Percentiles rank a stretch among this genome's conserved stretches.
Evolutionary conservation across 2,888 invertebrate genomes (phyloP).

Genomic region (Orthosia incerta): DNA sequence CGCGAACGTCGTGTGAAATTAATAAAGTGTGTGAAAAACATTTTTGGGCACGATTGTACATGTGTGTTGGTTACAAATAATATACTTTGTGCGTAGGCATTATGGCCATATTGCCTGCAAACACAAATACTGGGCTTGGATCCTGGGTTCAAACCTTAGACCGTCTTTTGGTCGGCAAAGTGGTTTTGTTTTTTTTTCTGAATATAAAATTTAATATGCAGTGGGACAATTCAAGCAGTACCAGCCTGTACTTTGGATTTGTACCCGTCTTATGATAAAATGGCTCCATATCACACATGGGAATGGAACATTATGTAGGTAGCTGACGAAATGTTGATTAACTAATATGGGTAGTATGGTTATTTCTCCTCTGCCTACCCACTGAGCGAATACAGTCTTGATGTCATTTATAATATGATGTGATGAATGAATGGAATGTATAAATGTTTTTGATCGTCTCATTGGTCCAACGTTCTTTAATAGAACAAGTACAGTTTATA

Average conservation of each 20-base stretch:
- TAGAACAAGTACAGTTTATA: conserved; percentile 8
- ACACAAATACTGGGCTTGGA: not conserved
- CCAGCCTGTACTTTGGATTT: not conserved
- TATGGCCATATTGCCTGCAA: not conserved
- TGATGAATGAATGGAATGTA: conserved; percentile 1
- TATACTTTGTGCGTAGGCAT: conserved; percentile 33
- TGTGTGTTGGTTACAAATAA: conserved; percentile 47
- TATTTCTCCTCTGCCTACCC: too few species aligned
- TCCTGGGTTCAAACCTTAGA: too few species aligned
- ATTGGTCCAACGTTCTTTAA: conserved; percentile 17
- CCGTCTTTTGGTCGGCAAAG: too few species aligned
- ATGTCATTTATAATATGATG: not conserved
- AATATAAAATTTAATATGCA: too few species aligned
- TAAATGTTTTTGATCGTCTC: conserved; percentile 10
- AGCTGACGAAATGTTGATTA: not conserved
- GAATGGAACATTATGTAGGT: not conserved
- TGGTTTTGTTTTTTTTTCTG: too few species aligned
- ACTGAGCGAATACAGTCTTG: too few species aligned
- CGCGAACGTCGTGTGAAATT: conserved; percentile 68
- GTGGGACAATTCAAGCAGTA: too few species aligned
- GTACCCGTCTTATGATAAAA: not conserved
- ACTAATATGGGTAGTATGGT: too few species aligned
- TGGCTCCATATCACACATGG: not conserved
- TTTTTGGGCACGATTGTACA: conserved; percentile 58
- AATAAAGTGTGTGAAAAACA: conserved; percentile 66